A percentile compares a stretch with the other conserved stretches of the same genome.
phyloP scores from a whole-genome alignment of 2,113 vertebrate genomes.

The Thamnaconus septentrionalis region DNA sequence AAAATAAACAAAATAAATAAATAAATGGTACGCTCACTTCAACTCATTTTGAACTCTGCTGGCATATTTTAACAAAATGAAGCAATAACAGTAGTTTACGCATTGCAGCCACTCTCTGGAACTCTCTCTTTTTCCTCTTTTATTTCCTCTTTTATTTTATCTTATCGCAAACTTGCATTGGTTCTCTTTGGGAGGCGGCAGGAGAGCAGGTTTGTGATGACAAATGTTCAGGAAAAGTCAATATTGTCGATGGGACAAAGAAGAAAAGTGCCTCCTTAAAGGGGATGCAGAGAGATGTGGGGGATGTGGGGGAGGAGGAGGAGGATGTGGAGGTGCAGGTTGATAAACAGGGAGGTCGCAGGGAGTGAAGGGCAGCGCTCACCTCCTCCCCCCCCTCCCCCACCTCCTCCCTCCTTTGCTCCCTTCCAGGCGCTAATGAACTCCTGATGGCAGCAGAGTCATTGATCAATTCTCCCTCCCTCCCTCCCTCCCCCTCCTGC shows the following conservation, averaged over 20 bases:
- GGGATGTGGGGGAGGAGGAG: constrained; percentile 7
- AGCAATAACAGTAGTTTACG: too few relatives aligned
- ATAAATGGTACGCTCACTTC: too few relatives aligned
- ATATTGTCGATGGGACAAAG: neutral
- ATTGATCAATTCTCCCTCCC: constrained; percentile 53
- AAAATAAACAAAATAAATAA: too few relatives aligned
- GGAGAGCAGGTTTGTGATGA: too few relatives aligned
- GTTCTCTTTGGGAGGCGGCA: too few relatives aligned
- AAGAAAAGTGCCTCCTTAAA: neutral
- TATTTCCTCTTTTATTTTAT: too few relatives aligned
- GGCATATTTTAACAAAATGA: too few relatives aligned
- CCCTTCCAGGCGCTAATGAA: constrained; percentile 60
- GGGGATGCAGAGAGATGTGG: neutral
- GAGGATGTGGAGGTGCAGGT: constrained; percentile 1
- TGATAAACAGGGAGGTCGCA: constrained; percentile 26
- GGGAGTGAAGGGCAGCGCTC: constrained; percentile 44
- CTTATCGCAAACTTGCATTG: too few relatives aligned
- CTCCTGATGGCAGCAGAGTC: constrained; percentile 59
- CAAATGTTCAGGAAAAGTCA: too few relatives aligned
- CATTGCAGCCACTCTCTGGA: too few relatives aligned
- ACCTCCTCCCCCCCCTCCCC: constrained; percentile 32
- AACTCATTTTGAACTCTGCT: too few relatives aligned
- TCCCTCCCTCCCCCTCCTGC: constrained; percentile 10
- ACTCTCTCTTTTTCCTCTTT: too few relatives aligned
- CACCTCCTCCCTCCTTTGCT: constrained; percentile 24